Conservation (phyloP, 1,140 invertebrate species). For the Danaus melanippus region DNA sequence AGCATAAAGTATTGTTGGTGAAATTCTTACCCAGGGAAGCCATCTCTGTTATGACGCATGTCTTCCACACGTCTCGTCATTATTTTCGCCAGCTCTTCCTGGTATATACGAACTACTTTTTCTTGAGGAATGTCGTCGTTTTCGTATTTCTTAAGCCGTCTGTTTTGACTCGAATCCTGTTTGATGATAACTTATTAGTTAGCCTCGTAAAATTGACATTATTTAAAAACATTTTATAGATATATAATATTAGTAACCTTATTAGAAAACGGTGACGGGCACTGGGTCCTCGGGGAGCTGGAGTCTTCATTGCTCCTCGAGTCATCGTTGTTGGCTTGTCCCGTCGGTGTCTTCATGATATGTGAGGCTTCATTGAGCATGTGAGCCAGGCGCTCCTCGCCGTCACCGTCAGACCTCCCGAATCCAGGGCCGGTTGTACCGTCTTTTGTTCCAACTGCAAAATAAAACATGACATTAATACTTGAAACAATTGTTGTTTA, state of each 20-base stretch:
- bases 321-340: constrained; percentile 71
- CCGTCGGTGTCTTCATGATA: constrained; percentile 73
- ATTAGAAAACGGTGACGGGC: constrained; percentile 82
- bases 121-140: constrained; percentile 97
- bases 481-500: neutral
- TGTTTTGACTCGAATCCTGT: constrained; percentile 77
- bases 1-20: neutral
- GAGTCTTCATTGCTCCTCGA: constrained; percentile 84
- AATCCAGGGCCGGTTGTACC: constrained; percentile 81
- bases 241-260: constrained; percentile 31
- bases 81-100: constrained; percentile 94
- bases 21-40: constrained; percentile 78
- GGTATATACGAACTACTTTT: constrained; percentile 96
- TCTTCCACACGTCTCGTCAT: constrained; percentile 86
- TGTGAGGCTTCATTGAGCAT: constrained; percentile 93
- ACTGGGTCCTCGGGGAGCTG: constrained; percentile 84
- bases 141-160: constrained; percentile 87
- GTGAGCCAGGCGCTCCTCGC: constrained; percentile 94
- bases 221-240: too few relatives aligned
- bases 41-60: constrained; percentile 78
- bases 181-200: too few relatives aligned
- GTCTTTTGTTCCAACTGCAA: constrained; percentile 83
- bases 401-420: constrained; percentile 81
- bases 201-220: too few relatives aligned
- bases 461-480: constrained; percentile 13